Evolutionary conservation across 2,888 invertebrate genomes (phyloP).

Genomic region (Trachelus iudaicus): DNA sequence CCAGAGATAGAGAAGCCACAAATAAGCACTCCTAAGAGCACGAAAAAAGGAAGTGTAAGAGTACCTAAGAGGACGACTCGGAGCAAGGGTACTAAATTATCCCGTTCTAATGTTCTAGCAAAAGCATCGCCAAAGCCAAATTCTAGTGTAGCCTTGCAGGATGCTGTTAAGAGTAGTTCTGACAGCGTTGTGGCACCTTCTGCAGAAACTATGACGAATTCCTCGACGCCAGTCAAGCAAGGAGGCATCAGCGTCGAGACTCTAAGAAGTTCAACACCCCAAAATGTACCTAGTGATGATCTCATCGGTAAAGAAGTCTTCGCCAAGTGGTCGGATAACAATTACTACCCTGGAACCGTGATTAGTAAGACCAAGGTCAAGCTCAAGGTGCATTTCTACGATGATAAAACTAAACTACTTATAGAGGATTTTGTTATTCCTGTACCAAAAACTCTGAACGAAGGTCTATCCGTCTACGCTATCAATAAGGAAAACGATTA

Average conservation of each 20-base stretch:
- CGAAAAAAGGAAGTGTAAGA: slow-evolving; percentile 65
- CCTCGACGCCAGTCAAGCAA: neutral
- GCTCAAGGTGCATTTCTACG: slow-evolving; percentile 74
- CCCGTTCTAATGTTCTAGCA: slow-evolving; percentile 23
- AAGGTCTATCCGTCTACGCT: slow-evolving; percentile 53
- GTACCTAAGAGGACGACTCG: slow-evolving; percentile 64
- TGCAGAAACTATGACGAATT: slow-evolving; percentile 12
- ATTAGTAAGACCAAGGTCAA: slow-evolving; percentile 71
- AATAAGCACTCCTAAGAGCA: slow-evolving; percentile 69
- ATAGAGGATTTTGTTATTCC: slow-evolving; percentile 72
- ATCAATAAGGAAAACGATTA: slow-evolving; percentile 43
- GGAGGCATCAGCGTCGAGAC: neutral
- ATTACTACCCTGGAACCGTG: slow-evolving; percentile 75
- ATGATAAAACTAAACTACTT: slow-evolving; percentile 71
- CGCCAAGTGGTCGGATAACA: slow-evolving; percentile 77
- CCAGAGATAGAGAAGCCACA: slow-evolving; percentile 61
- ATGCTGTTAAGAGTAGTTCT: neutral
- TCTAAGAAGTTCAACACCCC: slow-evolving; percentile 14
- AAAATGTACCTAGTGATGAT: slow-evolving; percentile 32
- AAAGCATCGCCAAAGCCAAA: slow-evolving; percentile 22
- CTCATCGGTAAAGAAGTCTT: slow-evolving; percentile 66
- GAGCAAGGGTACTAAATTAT: slow-evolving; percentile 27
- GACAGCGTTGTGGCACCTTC: slow-evolving; percentile 9
- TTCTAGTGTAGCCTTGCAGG: neutral
- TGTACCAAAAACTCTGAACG: slow-evolving; percentile 39